Evolutionary conservation across 2,888 invertebrate genomes (phyloP).

Genomic region (Phyto melanocephala): DNA sequence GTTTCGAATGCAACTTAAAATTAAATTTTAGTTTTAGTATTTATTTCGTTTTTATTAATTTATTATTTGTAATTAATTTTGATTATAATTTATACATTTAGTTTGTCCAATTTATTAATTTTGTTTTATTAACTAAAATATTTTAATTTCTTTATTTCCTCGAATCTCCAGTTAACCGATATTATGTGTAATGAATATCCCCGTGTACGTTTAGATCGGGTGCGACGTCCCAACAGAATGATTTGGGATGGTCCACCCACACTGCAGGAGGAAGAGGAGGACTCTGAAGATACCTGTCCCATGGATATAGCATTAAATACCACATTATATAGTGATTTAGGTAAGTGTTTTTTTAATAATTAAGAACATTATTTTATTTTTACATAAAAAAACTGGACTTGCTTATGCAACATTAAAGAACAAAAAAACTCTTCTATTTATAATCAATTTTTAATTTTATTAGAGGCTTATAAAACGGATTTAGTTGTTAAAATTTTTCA

Average conservation of each 20-base stretch:
- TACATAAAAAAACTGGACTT: too few relatives aligned
- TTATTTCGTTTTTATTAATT: too few relatives aligned
- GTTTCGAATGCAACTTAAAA: too few relatives aligned
- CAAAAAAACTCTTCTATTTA: too few relatives aligned
- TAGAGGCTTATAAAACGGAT: too few relatives aligned
- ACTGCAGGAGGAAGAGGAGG: constrained; percentile 82
- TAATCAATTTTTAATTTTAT: too few relatives aligned
- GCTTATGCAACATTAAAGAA: too few relatives aligned
- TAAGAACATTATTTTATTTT: neutral
- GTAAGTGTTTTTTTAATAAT: constrained; percentile 70
- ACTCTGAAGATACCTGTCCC: constrained; percentile 75
- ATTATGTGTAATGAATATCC: constrained; percentile 80
- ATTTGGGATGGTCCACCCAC: constrained; percentile 83
- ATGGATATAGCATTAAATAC: constrained; percentile 78
- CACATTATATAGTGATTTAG: constrained; percentile 78
- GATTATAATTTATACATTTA: too few relatives aligned
- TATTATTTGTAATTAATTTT: too few relatives aligned
- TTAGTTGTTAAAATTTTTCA: too few relatives aligned
- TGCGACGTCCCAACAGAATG: constrained; percentile 80
- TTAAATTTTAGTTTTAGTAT: too few relatives aligned
- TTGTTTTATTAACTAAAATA: neutral
- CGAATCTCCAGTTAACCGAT: constrained; percentile 74
- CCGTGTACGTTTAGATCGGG: constrained; percentile 84
- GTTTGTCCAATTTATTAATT: too few relatives aligned
- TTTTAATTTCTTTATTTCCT: neutral